Conservation (phyloP, 1,140 invertebrate genomes). For the Eupeodes corollae region DNA sequence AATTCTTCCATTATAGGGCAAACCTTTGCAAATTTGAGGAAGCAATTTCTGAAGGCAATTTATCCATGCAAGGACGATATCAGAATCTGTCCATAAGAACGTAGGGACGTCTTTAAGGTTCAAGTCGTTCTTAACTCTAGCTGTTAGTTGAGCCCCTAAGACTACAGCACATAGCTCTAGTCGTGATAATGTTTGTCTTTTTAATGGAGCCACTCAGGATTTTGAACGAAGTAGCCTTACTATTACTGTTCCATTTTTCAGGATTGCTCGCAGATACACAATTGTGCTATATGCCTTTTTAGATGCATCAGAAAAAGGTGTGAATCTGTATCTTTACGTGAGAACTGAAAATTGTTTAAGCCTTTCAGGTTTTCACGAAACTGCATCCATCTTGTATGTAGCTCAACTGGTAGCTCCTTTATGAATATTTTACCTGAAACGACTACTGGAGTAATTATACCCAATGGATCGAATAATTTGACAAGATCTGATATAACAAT, state of each 20-base stretch:
- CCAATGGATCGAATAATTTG: background rate
- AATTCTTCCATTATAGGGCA: background rate
- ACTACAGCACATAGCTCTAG: constrained; percentile 8
- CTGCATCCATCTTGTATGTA: no score
- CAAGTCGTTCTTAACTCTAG: no score
- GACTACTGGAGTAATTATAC: background rate
- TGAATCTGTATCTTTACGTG: no score
- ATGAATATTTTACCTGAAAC: background rate
- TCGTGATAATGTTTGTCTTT: constrained; percentile 1
- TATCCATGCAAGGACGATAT: constrained; percentile 24
- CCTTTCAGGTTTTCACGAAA: no score
- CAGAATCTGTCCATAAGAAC: constrained; percentile 23
- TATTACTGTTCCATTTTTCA: background rate
- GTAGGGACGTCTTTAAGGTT: background rate
- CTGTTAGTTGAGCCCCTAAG: background rate
- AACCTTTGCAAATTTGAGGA: constrained; percentile 14
- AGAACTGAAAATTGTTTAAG: no score
- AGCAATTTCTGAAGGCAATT: constrained; percentile 16
- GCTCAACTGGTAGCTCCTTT: background rate
- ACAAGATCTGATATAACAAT: no score
- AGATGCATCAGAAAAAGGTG: no score
- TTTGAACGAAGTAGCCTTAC: constrained; percentile 4
- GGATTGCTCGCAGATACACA: constrained; percentile 21
- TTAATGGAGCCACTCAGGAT: constrained; percentile 3
- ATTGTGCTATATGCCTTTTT: constrained; percentile 22